Evolutionary conservation across 2,797 vertebrate genomes (phyloP), one percentile per base, ranked within the genome.

Genomic region (Sebastes itinus): DNA sequence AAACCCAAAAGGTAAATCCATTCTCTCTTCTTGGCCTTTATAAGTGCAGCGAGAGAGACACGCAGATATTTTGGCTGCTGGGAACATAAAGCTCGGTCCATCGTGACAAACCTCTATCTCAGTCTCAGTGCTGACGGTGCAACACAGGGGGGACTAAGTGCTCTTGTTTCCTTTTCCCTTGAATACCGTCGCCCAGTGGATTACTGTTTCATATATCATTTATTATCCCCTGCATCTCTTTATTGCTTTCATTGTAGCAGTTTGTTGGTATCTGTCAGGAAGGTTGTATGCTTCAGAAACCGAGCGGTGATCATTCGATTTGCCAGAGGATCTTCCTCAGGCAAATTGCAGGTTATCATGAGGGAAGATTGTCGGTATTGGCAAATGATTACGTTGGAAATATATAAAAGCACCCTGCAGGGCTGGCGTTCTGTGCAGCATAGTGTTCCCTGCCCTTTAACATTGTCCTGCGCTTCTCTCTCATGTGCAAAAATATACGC

Each of bases 1-100:
- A 92, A 80, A 69, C 68, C 82, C 88, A 87, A 90, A 87, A 90
- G 80, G 49, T 74, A 78, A 93, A 91, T 84, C 85, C 83, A 86
- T 91, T 87, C 77, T 81, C 25, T 27, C 62, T 22, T 58, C 58
- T 46, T 87, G 87, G 52, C 69, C 78, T 83, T 82, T 70, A 13
- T 77, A 78, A 92, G 82, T 88, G 86, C 85, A 84, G 76, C 1
- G 11, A 68, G 79, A 77, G 69, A 80, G 32, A 32, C 12, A 32
- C 11, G 8, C 58, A 32, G 72, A 88, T 79, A 83, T 86, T 85
- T 90, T 81, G 78, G 64, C 81, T 72, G 52, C 49, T 18, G 60
- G 46, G 52, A 82, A 77, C 73, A 67, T 66, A 61, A 79, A 74
- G 61, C 83, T 64, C 72, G 5, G 73, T 54, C 58, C 75, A 52